phyloP scores from a whole-genome alignment of 1,140 invertebrate genomes.

The Drosophila baimaii region DNA sequence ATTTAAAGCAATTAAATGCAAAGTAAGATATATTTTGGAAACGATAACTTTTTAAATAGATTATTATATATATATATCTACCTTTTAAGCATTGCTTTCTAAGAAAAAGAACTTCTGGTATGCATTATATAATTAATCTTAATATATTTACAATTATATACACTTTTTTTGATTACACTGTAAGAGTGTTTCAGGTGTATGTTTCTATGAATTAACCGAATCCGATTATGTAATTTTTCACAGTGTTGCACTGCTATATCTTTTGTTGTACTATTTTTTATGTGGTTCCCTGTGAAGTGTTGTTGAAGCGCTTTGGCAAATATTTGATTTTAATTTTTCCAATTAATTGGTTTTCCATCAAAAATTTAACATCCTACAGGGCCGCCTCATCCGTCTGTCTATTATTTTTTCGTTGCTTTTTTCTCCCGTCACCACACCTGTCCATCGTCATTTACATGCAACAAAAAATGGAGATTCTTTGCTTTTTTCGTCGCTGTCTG shows the following conservation, averaged over 20 bases:
- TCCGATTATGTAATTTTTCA: not conserved
- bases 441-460: constrained; percentile 29
- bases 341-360: constrained; percentile 81
- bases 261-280: constrained; percentile 28
- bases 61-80: no score
- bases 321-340: constrained; percentile 82
- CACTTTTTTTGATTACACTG: no score
- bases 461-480: constrained; percentile 14
- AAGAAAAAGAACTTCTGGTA: not conserved
- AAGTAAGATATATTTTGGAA: not conserved
- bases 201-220: not conserved
- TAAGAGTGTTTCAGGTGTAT: not conserved
- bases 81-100: not conserved
- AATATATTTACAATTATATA: not conserved
- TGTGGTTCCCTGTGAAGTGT: constrained; percentile 51
- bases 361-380: constrained; percentile 62
- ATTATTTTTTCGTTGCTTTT: not conserved
- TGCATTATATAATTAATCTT: no score
- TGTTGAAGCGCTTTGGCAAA: constrained; percentile 79
- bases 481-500: constrained; percentile 27
- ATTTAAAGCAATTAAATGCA: not conserved
- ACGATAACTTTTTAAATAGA: not conserved
- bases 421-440: constrained; percentile 14
- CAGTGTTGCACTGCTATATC: constrained; percentile 1
- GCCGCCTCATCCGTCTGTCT: constrained; percentile 9